Base-by-base conservation (phyloP, 1,140 invertebrate species). In the Papilio polyxenes region DNA sequence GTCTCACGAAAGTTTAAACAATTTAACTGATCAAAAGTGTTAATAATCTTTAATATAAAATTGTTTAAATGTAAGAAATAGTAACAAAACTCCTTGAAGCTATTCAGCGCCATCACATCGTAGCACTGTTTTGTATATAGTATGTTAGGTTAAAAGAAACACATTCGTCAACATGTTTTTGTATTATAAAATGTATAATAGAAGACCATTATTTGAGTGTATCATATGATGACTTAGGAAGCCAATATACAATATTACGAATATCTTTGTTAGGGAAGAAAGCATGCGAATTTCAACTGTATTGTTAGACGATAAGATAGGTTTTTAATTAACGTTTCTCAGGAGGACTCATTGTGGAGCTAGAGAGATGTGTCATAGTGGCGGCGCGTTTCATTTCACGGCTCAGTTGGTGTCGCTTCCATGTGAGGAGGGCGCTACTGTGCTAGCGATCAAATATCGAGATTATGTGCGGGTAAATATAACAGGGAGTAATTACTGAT, bases 361-460 rank as follows among this genome's bases (percentile, higher is more conserved):
- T 40, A 8, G 20, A 59, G 20, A 78, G 11, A 59, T 62, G 53
- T 62, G 77, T 79, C 77, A 79, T 62, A 79, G 11, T 79, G 40
- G 77, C 53, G 77, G 77, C 77, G 44, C 13, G 48, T 79, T 62
- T 62, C 77, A 79, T 79, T 44, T 62, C 77, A 59, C 56, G 77
- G 77, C 59, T 62, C 23, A 62, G 77, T 62, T 44, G 31, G n/a
- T 40, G 77, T 79, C 53, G 56, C 76, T 56, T 37, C 2, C 31
- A 62, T 62, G 7, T n/a, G 77, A 62, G 56, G 56, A 9, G 49
- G 56, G 56, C n/a, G 56, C 56, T n/a, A 17, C 5, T 59, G 56
- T 31, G 56, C 23, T 17, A 11, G 11, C 13, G 31, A 62, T 79
- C 77, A 59, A 59, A 79, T 79, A 62, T 79, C 77, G 31, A 11